Percentiles rank a stretch among this genome's conserved stretches.
Evolutionary conservation across 2,797 vertebrate species (phyloP).

Genomic region (Lycodopsis pacificus): DNA sequence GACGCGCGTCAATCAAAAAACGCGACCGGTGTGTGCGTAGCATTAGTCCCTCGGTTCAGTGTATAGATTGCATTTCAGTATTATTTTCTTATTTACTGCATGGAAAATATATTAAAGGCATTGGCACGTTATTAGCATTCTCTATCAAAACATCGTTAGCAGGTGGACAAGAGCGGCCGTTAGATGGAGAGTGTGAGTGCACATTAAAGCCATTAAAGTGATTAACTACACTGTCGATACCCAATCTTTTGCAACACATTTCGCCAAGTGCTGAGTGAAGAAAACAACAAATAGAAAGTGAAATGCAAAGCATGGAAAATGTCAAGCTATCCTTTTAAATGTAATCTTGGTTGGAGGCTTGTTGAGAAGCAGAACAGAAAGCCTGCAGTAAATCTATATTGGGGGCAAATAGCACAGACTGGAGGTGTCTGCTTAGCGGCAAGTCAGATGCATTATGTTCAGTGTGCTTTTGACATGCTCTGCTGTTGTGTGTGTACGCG

Average conservation of each 20-base stretch:
- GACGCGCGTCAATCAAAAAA: too few relatives aligned
- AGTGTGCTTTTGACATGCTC: constrained; percentile 47
- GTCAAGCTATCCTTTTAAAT: constrained; percentile 50
- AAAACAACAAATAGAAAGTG: constrained; percentile 33
- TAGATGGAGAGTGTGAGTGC: constrained; percentile 15
- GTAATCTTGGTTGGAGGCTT: constrained; percentile 39
- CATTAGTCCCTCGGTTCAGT: not conserved
- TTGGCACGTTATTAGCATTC: constrained; percentile 38
- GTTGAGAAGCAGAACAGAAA: constrained; percentile 41
- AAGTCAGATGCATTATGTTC: constrained; percentile 50
- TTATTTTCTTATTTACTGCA: not conserved
- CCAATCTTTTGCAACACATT: constrained; percentile 29
- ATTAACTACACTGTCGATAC: constrained; percentile 42
- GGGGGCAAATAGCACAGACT: constrained; percentile 50
- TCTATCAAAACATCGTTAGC: constrained; percentile 53
- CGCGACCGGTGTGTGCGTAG: too few relatives aligned
- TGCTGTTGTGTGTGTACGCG: not conserved
- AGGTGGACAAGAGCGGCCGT: constrained; percentile 24
- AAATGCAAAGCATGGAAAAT: constrained; percentile 43
- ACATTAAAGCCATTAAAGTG: constrained; percentile 40
- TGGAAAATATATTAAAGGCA: constrained; percentile 6
- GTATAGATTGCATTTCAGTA: not conserved
- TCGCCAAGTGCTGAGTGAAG: constrained; percentile 10
- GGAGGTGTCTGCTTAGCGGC: constrained; percentile 57
- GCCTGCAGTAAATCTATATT: constrained; percentile 58